These are phyloP conservation scores for Julus scandinavius DNA, from an alignment of 2,888 invertebrate species.

Conservation along the genomic window DNA sequence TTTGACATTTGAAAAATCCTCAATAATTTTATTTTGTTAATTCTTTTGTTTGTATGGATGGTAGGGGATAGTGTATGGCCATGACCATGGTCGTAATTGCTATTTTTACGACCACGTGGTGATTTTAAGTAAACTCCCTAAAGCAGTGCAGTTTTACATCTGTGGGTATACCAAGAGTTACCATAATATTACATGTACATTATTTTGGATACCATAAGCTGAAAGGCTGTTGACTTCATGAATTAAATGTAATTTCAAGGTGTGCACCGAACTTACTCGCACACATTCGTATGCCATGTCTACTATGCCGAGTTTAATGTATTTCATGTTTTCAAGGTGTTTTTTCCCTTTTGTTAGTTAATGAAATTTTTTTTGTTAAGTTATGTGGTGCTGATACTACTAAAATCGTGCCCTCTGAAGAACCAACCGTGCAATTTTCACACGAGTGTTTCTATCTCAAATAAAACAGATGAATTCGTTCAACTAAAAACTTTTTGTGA, in stretches of 20 bases:
- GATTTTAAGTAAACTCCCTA: no score
- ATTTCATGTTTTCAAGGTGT: not conserved
- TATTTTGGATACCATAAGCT: not conserved
- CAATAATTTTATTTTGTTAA: no score
- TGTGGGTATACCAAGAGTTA: not conserved
- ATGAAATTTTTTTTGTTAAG: conserved; percentile 1
- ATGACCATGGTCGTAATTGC: no score
- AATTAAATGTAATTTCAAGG: not conserved
- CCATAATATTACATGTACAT: not conserved
- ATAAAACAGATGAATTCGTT: conserved; percentile 1
- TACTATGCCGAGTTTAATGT: not conserved
- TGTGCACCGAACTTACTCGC: not conserved
- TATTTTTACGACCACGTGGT: no score
- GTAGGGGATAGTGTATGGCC: no score
- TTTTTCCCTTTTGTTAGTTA: not conserved
- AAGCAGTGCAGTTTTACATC: no score
- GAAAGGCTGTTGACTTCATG: not conserved
- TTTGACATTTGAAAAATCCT: no score
- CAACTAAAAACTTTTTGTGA: not conserved
- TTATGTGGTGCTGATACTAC: not conserved
- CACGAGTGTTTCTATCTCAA: not conserved
- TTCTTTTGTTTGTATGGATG: no score
- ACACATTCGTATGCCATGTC: not conserved
- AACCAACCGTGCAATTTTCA: conserved; percentile 16
- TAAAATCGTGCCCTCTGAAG: not conserved